phyloP scores from a whole-genome alignment of 2,888 invertebrate species.

The Drosophila ustulata region DNA sequence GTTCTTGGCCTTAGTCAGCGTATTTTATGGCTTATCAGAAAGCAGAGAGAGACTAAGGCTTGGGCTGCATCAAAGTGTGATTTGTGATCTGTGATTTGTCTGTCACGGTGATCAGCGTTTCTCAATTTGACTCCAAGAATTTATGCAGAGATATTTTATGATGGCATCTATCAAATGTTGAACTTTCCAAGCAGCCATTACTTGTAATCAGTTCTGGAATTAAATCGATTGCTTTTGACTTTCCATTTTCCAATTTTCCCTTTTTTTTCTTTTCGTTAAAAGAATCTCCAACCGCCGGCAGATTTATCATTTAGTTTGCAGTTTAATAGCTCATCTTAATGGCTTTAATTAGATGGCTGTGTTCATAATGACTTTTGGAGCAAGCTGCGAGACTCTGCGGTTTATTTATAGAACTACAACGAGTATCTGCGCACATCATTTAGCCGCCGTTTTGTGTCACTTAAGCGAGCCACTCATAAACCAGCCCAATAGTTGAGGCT shows the following conservation, averaged over 20 bases:
- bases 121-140: conserved; percentile 25
- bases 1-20: conserved; percentile 74
- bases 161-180: conserved; percentile 2
- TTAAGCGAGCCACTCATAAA: conserved; percentile 73
- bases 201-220: conserved; percentile 3
- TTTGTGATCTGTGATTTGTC: conserved; percentile 54
- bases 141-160: conserved; percentile 12
- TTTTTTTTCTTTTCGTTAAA: neutral
- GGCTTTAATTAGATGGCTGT: conserved; percentile 62
- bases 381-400: conserved; percentile 1
- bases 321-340: conserved; percentile 45
- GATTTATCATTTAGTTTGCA: conserved; percentile 5
- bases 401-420: conserved; percentile 71
- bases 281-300: neutral
- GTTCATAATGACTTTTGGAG: conserved; percentile 48
- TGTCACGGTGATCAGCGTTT: conserved; percentile 59
- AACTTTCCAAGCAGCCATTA: neutral
- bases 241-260: conserved; percentile 6
- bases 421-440: conserved; percentile 75
- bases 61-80: conserved; percentile 51
- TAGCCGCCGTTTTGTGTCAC: conserved; percentile 78
- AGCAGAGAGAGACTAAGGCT: neutral
- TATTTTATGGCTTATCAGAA: conserved; percentile 57
- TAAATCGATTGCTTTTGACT: conserved; percentile 8
- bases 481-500: conserved; percentile 49